Conservation (phyloP, 37 sponge, comb jelly and placozoan genomes). For the Chondrilla cf. caribensis region DNA sequence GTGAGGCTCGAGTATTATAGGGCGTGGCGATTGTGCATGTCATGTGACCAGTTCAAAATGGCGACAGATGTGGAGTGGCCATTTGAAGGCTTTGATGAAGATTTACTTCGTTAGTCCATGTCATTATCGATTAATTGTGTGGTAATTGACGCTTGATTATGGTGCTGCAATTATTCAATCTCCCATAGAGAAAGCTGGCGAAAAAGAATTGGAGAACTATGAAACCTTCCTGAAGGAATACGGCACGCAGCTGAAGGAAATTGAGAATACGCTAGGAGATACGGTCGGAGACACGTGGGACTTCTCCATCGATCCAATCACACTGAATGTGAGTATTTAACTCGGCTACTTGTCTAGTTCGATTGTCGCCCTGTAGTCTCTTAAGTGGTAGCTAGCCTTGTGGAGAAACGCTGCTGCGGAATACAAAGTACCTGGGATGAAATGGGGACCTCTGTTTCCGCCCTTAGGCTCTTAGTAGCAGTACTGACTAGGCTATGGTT, state of each 20-base stretch:
- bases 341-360: no score
- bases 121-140: neutral
- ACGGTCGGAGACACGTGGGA: constrained; percentile 85
- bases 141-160: no score
- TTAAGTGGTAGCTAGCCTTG: neutral
- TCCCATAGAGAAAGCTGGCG: constrained; percentile 62
- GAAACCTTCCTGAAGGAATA: constrained; percentile 70
- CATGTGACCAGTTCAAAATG: constrained; percentile 50
- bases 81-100: constrained; percentile 72
- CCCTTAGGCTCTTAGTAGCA: neutral
- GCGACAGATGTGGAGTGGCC: constrained; percentile 48
- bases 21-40: neutral
- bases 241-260: constrained; percentile 61
- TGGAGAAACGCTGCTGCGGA: no score
- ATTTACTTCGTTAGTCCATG: constrained; percentile 59
- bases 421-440: no score
- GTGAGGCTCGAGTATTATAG: no score
- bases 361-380: no score
- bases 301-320: constrained; percentile 80
- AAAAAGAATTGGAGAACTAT: constrained; percentile 66
- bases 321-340: constrained; percentile 51
- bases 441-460: no score
- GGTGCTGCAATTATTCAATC: no score
- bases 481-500: neutral
- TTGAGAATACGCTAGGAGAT: constrained; percentile 77